Conservation (phyloP, 2,113 vertebrate species). For the Brachyhypopomus occidentalis region DNA sequence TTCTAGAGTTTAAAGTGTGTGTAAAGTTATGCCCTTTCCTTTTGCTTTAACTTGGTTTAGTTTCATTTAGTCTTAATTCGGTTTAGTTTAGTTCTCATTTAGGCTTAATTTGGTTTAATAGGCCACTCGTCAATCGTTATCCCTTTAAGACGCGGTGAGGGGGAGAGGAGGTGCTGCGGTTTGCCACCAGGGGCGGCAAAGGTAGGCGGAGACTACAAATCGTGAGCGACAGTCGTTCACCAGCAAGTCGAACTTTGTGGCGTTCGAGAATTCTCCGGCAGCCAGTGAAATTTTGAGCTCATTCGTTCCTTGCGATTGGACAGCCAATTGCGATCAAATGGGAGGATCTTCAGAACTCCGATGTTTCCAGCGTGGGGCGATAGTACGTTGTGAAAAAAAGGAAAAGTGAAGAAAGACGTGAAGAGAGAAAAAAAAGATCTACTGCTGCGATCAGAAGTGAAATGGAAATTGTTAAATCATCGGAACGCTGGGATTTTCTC, state of each 20-base stretch:
- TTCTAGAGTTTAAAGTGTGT: too few species aligned
- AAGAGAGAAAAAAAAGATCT: slow-evolving; percentile 1
- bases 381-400: slow-evolving; percentile 64
- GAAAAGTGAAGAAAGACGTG: slow-evolving; percentile 56
- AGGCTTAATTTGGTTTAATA: not conserved
- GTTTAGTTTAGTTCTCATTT: not conserved
- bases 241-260: slow-evolving; percentile 41
- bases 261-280: slow-evolving; percentile 32
- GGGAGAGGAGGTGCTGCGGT: slow-evolving; percentile 72
- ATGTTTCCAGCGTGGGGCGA: slow-evolving; percentile 86
- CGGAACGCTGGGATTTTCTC: slow-evolving; percentile 59
- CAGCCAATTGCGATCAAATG: slow-evolving; percentile 66
- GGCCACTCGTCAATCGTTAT: slow-evolving; percentile 45
- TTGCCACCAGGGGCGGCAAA: slow-evolving; percentile 94
- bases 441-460: slow-evolving; percentile 15
- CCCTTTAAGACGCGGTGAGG: slow-evolving; percentile 79
- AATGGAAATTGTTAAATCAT: slow-evolving; percentile 58
- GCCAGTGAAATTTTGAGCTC: slow-evolving; percentile 60
- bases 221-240: slow-evolving; percentile 72
- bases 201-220: slow-evolving; percentile 65
- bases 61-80: not conserved
- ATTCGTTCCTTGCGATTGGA: not conserved
- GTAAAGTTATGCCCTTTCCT: too few species aligned
- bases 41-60: not conserved
- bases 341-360: slow-evolving; percentile 69